These are phyloP conservation scores for Thamnaconus septentrionalis DNA, from an alignment of 2,113 vertebrate species.

Conservation along the genomic window DNA sequence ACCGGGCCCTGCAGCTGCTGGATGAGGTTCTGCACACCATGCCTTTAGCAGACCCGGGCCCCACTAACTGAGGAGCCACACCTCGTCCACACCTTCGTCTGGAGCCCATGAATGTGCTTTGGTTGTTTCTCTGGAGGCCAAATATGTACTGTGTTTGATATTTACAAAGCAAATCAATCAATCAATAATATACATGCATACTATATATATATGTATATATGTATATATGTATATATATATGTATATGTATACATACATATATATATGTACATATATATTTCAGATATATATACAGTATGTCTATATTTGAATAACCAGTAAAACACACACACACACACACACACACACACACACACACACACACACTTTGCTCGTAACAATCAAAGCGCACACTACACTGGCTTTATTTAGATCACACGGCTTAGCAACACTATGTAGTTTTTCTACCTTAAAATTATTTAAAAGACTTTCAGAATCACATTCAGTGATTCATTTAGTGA, in stretches of 20 bases:
- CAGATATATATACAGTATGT: not conserved
- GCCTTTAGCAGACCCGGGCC: conserved; percentile 74
- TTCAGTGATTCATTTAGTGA: too few relatives aligned
- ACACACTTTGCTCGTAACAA: conserved; percentile 37
- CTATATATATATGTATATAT: not conserved
- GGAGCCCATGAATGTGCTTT: conserved; percentile 32
- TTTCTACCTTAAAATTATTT: not conserved
- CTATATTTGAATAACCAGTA: conserved; percentile 1
- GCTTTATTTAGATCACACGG: not conserved
- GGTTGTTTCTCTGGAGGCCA: too few relatives aligned
- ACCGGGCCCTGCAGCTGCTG: conserved; percentile 79
- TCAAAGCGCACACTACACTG: conserved; percentile 21
- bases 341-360: conserved; percentile 10
- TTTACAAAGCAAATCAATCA: too few relatives aligned
- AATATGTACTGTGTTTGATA: too few relatives aligned
- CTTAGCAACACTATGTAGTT: too few relatives aligned
- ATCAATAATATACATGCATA: conserved; percentile 4
- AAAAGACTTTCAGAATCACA: not conserved
- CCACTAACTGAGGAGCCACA: conserved; percentile 63
- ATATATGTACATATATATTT: not conserved
- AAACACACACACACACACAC: not conserved
- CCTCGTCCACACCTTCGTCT: conserved; percentile 9
- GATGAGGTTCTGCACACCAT: conserved; percentile 82
- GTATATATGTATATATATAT: not conserved
- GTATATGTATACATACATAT: conserved; percentile 10